phyloP scores from a whole-genome alignment of 2,888 invertebrate species.

The Blomia tropicalis region DNA sequence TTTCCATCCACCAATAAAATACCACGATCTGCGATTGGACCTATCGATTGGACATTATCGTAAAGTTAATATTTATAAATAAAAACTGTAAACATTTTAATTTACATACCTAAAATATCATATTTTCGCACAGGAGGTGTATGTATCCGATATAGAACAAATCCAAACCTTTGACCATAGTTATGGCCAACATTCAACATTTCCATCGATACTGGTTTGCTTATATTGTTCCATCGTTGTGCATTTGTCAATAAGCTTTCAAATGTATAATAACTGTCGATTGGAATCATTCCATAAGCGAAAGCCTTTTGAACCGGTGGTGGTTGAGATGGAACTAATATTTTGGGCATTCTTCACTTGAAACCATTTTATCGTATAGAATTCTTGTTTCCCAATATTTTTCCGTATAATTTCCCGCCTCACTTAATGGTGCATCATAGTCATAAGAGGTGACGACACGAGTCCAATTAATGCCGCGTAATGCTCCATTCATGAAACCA shows the following conservation, averaged over 20 bases:
- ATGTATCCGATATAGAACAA: slow-evolving; percentile 41
- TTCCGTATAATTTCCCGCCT: slow-evolving; percentile 38
- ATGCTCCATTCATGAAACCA: slow-evolving; percentile 14
- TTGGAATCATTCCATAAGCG: not conserved
- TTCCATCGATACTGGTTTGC: not conserved
- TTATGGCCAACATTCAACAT: slow-evolving; percentile 32
- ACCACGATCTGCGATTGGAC: slow-evolving; percentile 39
- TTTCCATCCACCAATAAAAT: slow-evolving; percentile 38
- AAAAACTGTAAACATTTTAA: slow-evolving; percentile 5
- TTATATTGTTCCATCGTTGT: not conserved
- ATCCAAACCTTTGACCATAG: slow-evolving; percentile 38
- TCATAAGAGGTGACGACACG: slow-evolving; percentile 33
- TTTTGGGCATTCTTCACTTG: not conserved
- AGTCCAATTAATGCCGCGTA: too few relatives aligned
- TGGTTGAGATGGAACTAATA: not conserved
- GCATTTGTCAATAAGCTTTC: not conserved
- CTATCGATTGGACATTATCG: too few relatives aligned
- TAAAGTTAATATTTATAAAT: not conserved
- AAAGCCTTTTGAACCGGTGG: not conserved
- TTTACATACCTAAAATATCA: too few relatives aligned
- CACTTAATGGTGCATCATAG: slow-evolving; percentile 39
- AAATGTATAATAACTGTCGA: not conserved
- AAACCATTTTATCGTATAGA: not conserved
- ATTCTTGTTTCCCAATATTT: slow-evolving; percentile 33
- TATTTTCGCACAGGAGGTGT: not conserved